Evolutionary conservation across 2,888 invertebrate species (phyloP), one percentile per base, ranked within the genome.

Genomic region (Xestia xanthographa): DNA sequence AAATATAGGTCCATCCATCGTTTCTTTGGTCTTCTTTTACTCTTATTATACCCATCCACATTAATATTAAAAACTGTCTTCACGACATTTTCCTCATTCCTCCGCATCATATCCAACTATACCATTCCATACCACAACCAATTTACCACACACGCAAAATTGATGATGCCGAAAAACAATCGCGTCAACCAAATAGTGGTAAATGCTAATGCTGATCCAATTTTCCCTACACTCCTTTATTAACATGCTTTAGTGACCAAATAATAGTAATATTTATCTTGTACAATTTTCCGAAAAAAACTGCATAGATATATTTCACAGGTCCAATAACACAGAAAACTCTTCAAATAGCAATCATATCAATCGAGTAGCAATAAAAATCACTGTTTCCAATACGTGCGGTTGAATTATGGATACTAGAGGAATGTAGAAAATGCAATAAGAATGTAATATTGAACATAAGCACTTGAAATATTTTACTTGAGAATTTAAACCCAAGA

Each of bases 371-470:
- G 77, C 86, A 87, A 87, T 87, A 87, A 87, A 82, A 84, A 82
- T 86, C 87, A 86, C 68, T 86, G 77, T 80, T 80, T 73, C 68
- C 50, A 70, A 76, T 80, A 82, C 77, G 68, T 81, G 79, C 48
- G 86, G 88, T 86, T 89, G 86, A 84, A 82, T 83, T 88, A 88
- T 88, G 86, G 86, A 87, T 82, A 87, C 86, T 75, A 76, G 77
- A 82, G 73, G 86, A 89, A 90, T 88, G 87, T 86, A 86, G 90
- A 89, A 90, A 87, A 90, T 90, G 91, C 91, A 92, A 87, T 89
- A 91, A 92, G 94, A 95, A 95, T 95, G 95, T 94, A 93, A 95
- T 95, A 95, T 95, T 91, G 92, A 90, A 92, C 91, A 90, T 91
- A 91, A 91, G 92, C 90, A 90, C 90, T 92, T 92, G 88, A 92